Evolutionary conservation across 2,888 invertebrate species (phyloP).

Genomic region (Argyresthia albistria): DNA sequence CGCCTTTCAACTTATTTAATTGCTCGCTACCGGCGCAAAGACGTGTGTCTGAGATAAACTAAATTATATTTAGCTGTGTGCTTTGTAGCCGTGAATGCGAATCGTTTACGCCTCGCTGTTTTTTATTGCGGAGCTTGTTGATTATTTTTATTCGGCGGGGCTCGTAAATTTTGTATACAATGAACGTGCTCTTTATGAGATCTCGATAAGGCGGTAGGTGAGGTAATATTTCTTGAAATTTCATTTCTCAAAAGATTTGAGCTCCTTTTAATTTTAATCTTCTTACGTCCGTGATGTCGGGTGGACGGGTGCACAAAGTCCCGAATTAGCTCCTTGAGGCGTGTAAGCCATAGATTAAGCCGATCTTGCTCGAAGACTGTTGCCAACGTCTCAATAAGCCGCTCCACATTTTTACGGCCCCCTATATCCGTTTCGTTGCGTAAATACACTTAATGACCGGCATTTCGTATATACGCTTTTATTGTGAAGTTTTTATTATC

Average conservation of each 20-base stretch:
- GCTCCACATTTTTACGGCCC: constrained; percentile 62
- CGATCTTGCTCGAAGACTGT: constrained; percentile 34
- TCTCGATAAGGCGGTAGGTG: constrained; percentile 31
- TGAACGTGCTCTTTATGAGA: constrained; percentile 41
- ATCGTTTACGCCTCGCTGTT: constrained; percentile 33
- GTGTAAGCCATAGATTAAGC: constrained; percentile 47
- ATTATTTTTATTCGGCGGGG: constrained; percentile 38
- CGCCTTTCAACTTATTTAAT: constrained; percentile 55
- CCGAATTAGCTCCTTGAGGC: constrained; percentile 41
- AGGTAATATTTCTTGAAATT: constrained; percentile 24
- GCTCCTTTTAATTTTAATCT: constrained; percentile 37
- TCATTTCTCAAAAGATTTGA: constrained; percentile 45
- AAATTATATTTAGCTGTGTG: constrained; percentile 34
- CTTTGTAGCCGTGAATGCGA: constrained; percentile 37
- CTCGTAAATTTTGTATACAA: constrained; percentile 46
- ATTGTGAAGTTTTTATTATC: constrained; percentile 71
- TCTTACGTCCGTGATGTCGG: constrained; percentile 23
- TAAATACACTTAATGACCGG: constrained; percentile 70
- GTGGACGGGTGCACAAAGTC: constrained; percentile 18
- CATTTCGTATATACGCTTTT: constrained; percentile 67
- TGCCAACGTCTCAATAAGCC: constrained; percentile 67
- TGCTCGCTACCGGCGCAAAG: constrained; percentile 52
- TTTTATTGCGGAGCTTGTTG: constrained; percentile 37
- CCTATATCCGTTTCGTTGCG: constrained; percentile 67
- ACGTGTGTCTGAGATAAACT: constrained; percentile 16